Base-by-base conservation (phyloP, 2,888 invertebrate genomes). In the Taenaris catops region DNA sequence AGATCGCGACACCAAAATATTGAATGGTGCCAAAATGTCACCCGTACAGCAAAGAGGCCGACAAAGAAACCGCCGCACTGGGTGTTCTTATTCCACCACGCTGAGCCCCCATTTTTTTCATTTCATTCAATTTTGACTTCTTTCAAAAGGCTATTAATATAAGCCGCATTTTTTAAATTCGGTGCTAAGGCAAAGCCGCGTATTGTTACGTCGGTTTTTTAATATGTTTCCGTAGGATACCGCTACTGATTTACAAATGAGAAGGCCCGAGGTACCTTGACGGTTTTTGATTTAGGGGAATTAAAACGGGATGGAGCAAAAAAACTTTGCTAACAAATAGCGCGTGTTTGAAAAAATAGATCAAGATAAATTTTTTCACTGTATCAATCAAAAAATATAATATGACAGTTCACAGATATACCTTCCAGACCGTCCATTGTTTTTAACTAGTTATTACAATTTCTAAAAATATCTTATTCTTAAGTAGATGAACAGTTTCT, bases 1-100 rank as follows among this genome's bases (percentile, higher is more conserved):
- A 72, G 64, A 72, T 75, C 74, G 78, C 75, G 70, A 78, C 75
- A 76, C 80, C 80, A 73, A 83, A 80, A 78, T 80, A 83, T 79
- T 86, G 84, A 80, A 86, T 84, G 74, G 84, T 86, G 84, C 74
- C 84, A 84, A 84, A 86, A 81, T 86, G 86, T 84, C 86, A 86
- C 76, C 78, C 66, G 69, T 67, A 58, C 58, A 55, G 71, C 71
- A 86, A 84, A 84, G 80, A 58, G 12, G 60, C 86, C 86, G 84
- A 78, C 86, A 83, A 83, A 79, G 70, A 52, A 17, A 48, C 81
- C 81, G 83, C 80, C 84, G 44, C 75, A 40, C 69, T 86, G 86
- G 86, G 86, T 84, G 86, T 81, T 84, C 81, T 72, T 72, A 69
- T 67, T 62, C 71, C 60, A 56, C 68, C 69, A 72, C 66, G 60